Conservation (phyloP, 2,113 vertebrate genomes). For the Muscicapa adusta region DNA sequence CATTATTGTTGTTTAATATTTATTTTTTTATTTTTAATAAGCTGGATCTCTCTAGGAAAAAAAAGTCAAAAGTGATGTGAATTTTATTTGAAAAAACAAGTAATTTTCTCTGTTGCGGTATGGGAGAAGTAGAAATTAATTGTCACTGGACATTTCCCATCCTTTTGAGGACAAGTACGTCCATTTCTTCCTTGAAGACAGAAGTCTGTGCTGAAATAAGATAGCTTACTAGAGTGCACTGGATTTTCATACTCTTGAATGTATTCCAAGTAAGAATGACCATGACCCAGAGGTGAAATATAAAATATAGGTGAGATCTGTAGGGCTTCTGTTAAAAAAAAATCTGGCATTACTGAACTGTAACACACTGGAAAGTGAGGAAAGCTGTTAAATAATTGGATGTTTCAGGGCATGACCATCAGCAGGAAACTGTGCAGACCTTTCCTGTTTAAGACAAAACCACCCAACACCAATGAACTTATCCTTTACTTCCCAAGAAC, state of each 20-base stretch:
- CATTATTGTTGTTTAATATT: neutral
- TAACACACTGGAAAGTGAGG: neutral
- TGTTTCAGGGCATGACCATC: neutral
- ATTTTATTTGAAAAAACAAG: neutral
- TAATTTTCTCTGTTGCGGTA: fast-evolving
- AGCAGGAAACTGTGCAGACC: neutral
- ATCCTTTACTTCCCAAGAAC: neutral
- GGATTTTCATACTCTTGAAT: neutral
- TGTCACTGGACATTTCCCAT: neutral
- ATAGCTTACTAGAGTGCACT: neutral
- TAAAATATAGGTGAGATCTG: neutral
- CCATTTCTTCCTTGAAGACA: neutral
- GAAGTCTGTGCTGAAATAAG: neutral
- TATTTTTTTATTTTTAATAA: neutral
- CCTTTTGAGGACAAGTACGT: neutral
- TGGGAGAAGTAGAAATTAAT: neutral
- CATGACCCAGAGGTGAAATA: neutral
- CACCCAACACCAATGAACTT: neutral
- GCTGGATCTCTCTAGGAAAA: neutral
- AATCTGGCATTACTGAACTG: neutral
- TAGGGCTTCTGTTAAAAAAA: neutral
- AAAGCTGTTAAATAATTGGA: neutral
- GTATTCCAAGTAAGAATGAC: neutral
- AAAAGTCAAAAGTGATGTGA: neutral
- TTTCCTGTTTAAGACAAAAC: neutral